Conservation (phyloP, 2,113 vertebrate species). For the Pontoporia blainvillei region DNA sequence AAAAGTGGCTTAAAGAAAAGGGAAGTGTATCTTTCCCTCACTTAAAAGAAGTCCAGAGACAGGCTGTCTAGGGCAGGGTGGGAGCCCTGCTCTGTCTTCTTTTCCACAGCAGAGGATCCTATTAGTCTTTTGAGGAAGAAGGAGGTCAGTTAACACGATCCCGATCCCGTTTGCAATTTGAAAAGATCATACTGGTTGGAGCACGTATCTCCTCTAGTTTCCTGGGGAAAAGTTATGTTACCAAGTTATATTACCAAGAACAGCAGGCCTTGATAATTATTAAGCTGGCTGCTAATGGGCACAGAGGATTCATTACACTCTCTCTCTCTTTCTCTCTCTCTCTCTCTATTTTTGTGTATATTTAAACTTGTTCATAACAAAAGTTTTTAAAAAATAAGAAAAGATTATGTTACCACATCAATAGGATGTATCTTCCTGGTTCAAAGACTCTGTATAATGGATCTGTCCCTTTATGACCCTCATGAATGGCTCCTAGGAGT, state of each 20-base stretch:
- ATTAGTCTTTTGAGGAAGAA: neutral
- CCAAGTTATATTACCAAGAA: neutral
- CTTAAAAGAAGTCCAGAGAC: neutral
- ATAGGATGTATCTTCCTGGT: neutral
- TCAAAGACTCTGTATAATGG: neutral
- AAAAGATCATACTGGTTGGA: neutral
- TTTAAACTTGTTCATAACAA: neutral
- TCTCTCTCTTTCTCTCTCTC: neutral
- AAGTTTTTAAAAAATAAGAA: neutral
- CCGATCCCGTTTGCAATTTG: neutral
- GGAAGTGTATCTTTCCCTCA: neutral
- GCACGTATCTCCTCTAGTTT: neutral
- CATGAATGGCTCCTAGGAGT: neutral
- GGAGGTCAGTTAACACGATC: accelerated
- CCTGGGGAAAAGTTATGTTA: neutral
- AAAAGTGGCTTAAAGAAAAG: neutral
- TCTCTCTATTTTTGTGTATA: neutral
- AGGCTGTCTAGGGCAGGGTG: no score
- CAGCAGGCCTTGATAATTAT: neutral
- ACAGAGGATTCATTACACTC: neutral
- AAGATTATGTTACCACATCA: neutral
- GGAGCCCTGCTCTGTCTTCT: neutral
- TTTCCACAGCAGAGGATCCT: neutral
- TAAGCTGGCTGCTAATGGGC: neutral
- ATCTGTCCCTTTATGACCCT: neutral